Conservation (phyloP, 1,140 invertebrate genomes). For the Pseudomyrmex cubaensis region DNA sequence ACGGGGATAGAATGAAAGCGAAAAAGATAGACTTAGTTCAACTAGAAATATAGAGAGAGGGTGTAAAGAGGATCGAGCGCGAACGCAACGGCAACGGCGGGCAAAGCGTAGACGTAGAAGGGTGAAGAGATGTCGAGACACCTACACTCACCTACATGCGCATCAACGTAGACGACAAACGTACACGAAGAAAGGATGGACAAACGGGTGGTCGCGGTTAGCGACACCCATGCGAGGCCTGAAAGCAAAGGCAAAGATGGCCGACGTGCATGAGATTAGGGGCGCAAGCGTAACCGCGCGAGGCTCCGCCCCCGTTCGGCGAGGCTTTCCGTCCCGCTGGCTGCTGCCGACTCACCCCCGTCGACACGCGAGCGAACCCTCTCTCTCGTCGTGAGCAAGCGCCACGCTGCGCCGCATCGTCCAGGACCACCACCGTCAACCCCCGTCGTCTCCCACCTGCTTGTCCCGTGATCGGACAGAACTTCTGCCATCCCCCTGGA, state of each 20-base stretch:
- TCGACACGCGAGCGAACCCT: slow-evolving; percentile 64
- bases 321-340: slow-evolving; percentile 65
- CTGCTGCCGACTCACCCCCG: slow-evolving; percentile 58
- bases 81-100: slow-evolving; percentile 17
- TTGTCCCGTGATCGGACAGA: slow-evolving; percentile 42
- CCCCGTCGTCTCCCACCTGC: slow-evolving; percentile 65
- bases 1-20: slow-evolving; percentile 32
- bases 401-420: slow-evolving; percentile 61
- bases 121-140: slow-evolving; percentile 52
- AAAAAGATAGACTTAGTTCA: slow-evolving; percentile 49
- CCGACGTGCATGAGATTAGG: slow-evolving; percentile 70
- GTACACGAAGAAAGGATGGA: slow-evolving; percentile 71
- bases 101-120: slow-evolving; percentile 38
- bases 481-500: slow-evolving; percentile 69
- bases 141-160: slow-evolving; percentile 12
- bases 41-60: slow-evolving; percentile 57
- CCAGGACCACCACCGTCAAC: slow-evolving; percentile 57
- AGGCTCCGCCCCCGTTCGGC: slow-evolving; percentile 75
- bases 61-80: slow-evolving; percentile 59
- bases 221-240: slow-evolving; percentile 71
- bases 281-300: slow-evolving; percentile 75
- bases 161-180: slow-evolving; percentile 49
- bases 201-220: slow-evolving; percentile 80
- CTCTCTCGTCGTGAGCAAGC: slow-evolving; percentile 67
- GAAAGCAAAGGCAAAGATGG: slow-evolving; percentile 79